Conservation (phyloP, 2,113 vertebrate genomes). For the Acanthisitta chloris region DNA sequence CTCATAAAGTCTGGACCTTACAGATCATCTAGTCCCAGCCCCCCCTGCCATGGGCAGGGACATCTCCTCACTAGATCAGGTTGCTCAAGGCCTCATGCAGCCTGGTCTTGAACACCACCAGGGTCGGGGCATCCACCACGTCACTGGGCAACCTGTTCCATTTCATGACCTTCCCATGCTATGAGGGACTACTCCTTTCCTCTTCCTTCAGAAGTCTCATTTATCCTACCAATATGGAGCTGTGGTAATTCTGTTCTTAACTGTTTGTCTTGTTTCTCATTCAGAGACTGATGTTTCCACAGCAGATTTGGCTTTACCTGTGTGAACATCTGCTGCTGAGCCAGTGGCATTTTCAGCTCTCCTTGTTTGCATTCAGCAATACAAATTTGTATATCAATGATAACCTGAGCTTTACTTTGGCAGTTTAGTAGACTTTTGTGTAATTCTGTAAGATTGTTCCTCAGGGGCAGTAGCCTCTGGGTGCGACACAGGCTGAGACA, state of each 20-base stretch:
- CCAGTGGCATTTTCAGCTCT: neutral
- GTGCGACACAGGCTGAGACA: fast-evolving
- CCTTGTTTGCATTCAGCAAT: neutral
- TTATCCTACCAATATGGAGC: neutral
- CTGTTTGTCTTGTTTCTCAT: neutral
- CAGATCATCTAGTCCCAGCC: no score
- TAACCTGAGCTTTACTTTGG: neutral
- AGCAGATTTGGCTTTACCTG: neutral
- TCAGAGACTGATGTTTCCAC: neutral
- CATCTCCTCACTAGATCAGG: no score
- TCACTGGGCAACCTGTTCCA: no score
- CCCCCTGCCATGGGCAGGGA: no score
- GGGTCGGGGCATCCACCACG: no score
- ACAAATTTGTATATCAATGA: neutral
- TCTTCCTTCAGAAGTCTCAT: neutral
- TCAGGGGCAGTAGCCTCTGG: neutral
- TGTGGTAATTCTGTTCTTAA: neutral
- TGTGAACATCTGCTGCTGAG: neutral
- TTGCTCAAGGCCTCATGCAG: no score
- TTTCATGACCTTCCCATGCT: no score
- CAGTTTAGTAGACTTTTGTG: neutral
- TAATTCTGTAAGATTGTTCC: neutral
- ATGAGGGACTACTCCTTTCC: neutral
- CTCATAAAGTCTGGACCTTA: no score
- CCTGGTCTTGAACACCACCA: no score